Evolutionary conservation across 1,140 invertebrate genomes (phyloP).

Genomic region (Paralvinella palmiformis): DNA sequence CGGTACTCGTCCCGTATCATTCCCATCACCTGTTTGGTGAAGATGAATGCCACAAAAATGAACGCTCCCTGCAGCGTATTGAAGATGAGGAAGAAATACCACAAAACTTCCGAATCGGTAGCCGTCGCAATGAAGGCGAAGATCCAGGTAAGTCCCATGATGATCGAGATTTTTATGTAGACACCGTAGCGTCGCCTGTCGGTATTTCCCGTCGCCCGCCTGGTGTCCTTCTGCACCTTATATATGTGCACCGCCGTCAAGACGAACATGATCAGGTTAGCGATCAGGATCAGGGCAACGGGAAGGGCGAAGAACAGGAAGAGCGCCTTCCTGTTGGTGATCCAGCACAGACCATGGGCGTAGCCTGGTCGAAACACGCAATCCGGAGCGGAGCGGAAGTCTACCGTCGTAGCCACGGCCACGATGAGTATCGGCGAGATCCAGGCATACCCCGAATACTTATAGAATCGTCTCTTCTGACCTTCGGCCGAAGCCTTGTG

Average conservation of each 20-base stretch:
- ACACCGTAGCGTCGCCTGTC: conserved; percentile 45
- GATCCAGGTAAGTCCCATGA: conserved; percentile 55
- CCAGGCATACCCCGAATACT: conserved; percentile 1
- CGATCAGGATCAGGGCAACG: conserved; percentile 49
- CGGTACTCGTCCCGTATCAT: neutral
- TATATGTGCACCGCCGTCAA: conserved; percentile 40
- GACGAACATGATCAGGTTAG: conserved; percentile 55
- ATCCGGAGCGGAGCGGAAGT: neutral
- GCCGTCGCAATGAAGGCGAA: conserved; percentile 49
- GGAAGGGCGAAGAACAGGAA: conserved; percentile 56
- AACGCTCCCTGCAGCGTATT: conserved; percentile 47
- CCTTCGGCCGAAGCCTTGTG: neutral
- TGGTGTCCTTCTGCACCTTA: conserved; percentile 21
- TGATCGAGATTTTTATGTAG: conserved; percentile 52
- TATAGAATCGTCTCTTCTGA: neutral
- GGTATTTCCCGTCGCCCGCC: conserved; percentile 21
- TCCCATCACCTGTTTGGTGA: neutral
- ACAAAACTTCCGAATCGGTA: conserved; percentile 24
- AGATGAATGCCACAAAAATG: conserved; percentile 26
- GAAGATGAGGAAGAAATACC: conserved; percentile 47
- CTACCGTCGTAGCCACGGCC: neutral
- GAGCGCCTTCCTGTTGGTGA: conserved; percentile 52
- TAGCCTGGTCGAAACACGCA: conserved; percentile 45
- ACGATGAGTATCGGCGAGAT: neutral
- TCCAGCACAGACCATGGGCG: conserved; percentile 52